Base-by-base conservation (phyloP, 1,140 invertebrate species). In the Drosophila guanche region DNA sequence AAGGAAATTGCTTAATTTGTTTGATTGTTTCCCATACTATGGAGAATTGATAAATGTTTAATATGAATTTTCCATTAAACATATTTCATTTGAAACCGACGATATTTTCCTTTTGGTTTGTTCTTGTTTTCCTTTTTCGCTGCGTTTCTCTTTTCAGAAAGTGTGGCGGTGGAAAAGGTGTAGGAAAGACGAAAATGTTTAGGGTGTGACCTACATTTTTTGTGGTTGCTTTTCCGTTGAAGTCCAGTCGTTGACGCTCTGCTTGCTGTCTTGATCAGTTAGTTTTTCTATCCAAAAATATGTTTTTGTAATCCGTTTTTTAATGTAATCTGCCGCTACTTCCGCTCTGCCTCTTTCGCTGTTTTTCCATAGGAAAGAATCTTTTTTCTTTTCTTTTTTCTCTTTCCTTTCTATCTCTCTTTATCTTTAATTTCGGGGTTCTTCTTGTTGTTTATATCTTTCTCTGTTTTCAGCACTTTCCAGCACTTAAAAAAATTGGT, bases 191-290 rank as follows among this genome's bases (percentile, higher is more conserved):
- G 20, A 20, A 25, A 7, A 12, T 50, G 8, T 42, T 43, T 25
- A 27, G 10, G 16, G n/a, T 47, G 46, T 68, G 65, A 68, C 65
- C 60, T 68, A 68, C 65, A 57, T 67, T 70, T 45, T 46, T 62
- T 46, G 33, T 48, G 43, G 20, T 25, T 40, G 33, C 14, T 23
- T 6, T 23, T 37, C 4, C 46, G 59, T 14, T 37, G 55, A 60
- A 48, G 61, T 51, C 47, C 41, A 67, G n/a, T 29, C 6, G 48
- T 45, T 20, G 42, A 5, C n/a, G 29, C 23, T 14, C 12, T 43
- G 56, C 25, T 29, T 46, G 41, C 25, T 57, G 25, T 4, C 46
- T 20, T 45, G 12, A 22, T 52, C 27, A n/a, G 27, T 14, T 42
- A 27, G 3, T 20, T 71, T 48, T 54, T 59, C 47, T 56, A 75